These are phyloP conservation scores for Gopherus flavomarginatus DNA, from an alignment of 2,113 vertebrate species.

Conservation along the genomic window DNA sequence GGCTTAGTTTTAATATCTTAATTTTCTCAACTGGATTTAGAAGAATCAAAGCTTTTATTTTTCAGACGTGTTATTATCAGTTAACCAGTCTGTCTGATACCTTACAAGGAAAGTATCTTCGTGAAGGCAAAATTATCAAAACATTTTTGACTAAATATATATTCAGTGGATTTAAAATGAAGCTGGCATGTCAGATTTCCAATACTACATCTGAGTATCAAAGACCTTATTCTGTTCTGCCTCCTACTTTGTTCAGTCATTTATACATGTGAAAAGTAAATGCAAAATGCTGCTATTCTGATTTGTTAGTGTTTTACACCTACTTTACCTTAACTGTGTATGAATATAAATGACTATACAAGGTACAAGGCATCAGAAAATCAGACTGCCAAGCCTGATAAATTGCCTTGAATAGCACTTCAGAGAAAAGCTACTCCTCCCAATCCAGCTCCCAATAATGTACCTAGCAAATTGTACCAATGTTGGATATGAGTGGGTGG, in stretches of 20 bases:
- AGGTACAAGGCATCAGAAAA: background rate
- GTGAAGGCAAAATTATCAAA: background rate
- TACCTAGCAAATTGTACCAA: background rate
- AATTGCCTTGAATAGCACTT: background rate
- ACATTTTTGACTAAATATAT: background rate
- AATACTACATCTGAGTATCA: background rate
- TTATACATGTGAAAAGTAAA: background rate
- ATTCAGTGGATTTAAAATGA: background rate
- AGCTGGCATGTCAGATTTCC: background rate
- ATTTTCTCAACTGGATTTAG: background rate
- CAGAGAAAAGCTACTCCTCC: background rate
- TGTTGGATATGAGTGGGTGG: background rate
- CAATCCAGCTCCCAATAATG: background rate
- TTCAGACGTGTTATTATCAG: background rate
- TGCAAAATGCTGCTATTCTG: background rate
- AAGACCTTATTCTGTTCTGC: background rate
- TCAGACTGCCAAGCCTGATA: background rate
- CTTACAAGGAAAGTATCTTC: background rate
- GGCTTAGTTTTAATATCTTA: background rate
- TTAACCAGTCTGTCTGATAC: background rate
- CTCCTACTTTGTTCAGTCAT: background rate
- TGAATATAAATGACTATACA: background rate
- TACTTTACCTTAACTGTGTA: background rate
- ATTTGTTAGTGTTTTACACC: background rate
- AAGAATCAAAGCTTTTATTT: background rate